Evolutionary conservation across 2,888 invertebrate genomes (phyloP).

Genomic region (Platypus cylindrus): DNA sequence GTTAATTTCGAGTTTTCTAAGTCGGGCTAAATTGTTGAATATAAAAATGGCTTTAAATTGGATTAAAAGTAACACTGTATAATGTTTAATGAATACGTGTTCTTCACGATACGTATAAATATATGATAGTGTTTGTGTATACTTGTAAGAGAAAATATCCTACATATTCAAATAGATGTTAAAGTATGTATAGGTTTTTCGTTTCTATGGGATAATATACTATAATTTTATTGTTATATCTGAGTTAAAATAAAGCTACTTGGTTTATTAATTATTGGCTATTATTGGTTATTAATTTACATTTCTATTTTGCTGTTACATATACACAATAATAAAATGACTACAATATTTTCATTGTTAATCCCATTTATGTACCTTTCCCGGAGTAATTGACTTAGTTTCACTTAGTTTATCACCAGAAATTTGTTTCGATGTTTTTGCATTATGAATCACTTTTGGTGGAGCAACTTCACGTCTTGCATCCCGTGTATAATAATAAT

Average conservation of each 20-base stretch:
- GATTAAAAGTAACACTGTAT: conserved; percentile 37
- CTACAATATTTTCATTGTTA: conserved; percentile 8
- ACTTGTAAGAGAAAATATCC: too few relatives aligned
- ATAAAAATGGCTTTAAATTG: conserved; percentile 50
- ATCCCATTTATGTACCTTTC: conserved; percentile 24
- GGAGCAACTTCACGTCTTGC: conserved; percentile 65
- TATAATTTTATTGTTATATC: too few relatives aligned
- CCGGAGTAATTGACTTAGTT: conserved; percentile 22
- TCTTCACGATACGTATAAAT: too few relatives aligned
- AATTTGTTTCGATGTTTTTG: conserved; percentile 21
- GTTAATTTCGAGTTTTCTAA: conserved; percentile 55
- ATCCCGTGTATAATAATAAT: conserved; percentile 78
- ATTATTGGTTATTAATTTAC: too few relatives aligned
- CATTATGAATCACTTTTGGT: conserved; percentile 48
- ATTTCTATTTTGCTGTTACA: neutral
- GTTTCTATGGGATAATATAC: too few relatives aligned
- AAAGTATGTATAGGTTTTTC: too few relatives aligned
- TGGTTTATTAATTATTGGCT: too few relatives aligned
- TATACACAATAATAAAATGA: neutral
- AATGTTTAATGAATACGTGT: too few relatives aligned
- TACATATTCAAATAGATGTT: too few relatives aligned
- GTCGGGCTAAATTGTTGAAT: conserved; percentile 47
- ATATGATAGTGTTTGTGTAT: too few relatives aligned
- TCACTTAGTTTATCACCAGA: conserved; percentile 14
- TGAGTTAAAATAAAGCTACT: too few relatives aligned